phyloP scores from a whole-genome alignment of 2,888 invertebrate species.

The Resseliella maxima region DNA sequence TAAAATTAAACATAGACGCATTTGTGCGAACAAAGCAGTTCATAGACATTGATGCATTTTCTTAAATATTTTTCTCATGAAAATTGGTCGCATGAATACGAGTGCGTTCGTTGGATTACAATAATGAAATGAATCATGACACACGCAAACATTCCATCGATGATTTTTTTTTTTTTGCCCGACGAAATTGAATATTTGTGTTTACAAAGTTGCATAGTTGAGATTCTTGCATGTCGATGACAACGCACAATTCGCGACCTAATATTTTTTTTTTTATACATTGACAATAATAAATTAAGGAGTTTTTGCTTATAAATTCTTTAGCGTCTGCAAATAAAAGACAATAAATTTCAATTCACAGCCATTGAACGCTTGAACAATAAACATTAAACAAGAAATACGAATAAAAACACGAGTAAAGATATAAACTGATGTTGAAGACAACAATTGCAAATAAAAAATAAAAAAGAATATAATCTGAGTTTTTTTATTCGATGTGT shows the following conservation, averaged over 20 bases:
- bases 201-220: neutral
- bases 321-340: neutral
- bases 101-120: neutral
- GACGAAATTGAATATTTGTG: neutral
- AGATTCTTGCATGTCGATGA: neutral
- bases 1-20: neutral
- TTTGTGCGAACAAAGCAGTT: conserved; percentile 12
- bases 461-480: neutral
- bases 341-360: conserved; percentile 24
- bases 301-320: conserved; percentile 22
- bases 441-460: neutral
- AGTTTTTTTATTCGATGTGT: conserved; percentile 15
- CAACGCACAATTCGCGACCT: neutral
- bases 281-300: conserved; percentile 4
- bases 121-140: neutral
- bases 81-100: neutral
- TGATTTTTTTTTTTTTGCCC: no score
- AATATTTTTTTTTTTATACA: no score
- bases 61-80: neutral
- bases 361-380: neutral
- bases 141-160: conserved; percentile 19
- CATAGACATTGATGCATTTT: neutral
- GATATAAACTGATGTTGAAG: neutral
- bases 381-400: neutral
- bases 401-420: neutral